These are phyloP conservation scores for Andrena trimmerana DNA, from an alignment of 2,888 invertebrate genomes.

Conservation along the genomic window DNA sequence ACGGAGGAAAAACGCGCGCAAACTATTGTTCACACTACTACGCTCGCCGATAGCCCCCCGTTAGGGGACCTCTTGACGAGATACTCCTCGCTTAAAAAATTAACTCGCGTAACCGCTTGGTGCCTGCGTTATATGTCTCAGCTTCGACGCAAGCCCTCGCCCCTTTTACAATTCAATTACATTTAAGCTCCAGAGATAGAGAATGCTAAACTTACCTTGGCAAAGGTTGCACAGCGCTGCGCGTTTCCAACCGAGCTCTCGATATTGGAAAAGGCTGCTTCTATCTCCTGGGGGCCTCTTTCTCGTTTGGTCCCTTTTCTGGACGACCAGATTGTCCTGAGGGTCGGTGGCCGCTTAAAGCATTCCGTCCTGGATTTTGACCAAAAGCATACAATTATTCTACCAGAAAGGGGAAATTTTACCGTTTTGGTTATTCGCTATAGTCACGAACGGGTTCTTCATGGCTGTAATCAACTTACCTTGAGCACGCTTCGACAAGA, in stretches of 20 bases:
- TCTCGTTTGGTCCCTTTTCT: background rate
- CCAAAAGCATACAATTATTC: background rate
- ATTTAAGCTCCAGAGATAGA: background rate
- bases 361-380: background rate
- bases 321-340: background rate
- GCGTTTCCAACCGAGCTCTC: background rate
- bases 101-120: background rate
- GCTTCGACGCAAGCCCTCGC: too few species aligned
- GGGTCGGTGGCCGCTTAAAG: background rate
- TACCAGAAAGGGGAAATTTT: background rate
- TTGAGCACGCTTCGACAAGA: background rate
- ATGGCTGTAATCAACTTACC: background rate
- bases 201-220: background rate
- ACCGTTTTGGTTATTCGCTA: background rate
- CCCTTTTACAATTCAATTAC: too few species aligned
- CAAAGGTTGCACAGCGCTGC: background rate
- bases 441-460: background rate
- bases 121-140: background rate
- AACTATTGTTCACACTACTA: background rate
- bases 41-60: too few species aligned
- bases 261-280: background rate
- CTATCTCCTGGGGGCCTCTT: background rate
- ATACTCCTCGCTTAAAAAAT: background rate
- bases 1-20: background rate
- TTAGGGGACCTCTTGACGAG: background rate